Percentiles rank a stretch among this genome's conserved stretches.
phyloP scores from a whole-genome alignment of 2,797 vertebrate species.

The Cynopterus sphinx region DNA sequence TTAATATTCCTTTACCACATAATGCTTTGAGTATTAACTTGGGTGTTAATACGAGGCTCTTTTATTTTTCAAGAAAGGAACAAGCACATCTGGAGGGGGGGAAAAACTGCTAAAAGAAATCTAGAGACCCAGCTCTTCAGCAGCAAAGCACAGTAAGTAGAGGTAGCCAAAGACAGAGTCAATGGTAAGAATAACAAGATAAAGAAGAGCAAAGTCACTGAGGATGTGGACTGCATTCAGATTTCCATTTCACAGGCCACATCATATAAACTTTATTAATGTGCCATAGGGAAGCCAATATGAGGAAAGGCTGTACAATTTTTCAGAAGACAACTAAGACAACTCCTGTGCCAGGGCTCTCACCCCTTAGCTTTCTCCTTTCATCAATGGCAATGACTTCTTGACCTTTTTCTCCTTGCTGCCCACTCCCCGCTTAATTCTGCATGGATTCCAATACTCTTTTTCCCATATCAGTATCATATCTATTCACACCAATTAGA shows the following conservation, averaged over 20 bases:
- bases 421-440: background rate
- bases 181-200: constrained; percentile 14
- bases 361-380: background rate
- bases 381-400: background rate
- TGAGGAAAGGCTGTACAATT: background rate
- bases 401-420: constrained; percentile 14
- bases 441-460: constrained; percentile 15
- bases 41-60: constrained; percentile 84
- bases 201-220: background rate
- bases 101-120: constrained; percentile 69
- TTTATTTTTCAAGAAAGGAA: constrained; percentile 81
- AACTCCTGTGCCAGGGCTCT: background rate
- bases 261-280: background rate
- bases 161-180: constrained; percentile 31
- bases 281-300: background rate
- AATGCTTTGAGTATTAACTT: constrained; percentile 76
- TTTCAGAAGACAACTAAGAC: constrained; percentile 45
- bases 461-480: constrained; percentile 38
- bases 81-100: constrained; percentile 78
- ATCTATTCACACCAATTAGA: constrained; percentile 63
- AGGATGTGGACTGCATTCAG: background rate
- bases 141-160: constrained; percentile 58
- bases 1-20: constrained; percentile 81
- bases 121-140: constrained; percentile 71
- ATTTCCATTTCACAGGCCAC: background rate